Percentiles rank a stretch among this genome's conserved stretches.
These are phyloP conservation scores for Ooceraea biroi DNA, from an alignment of 1,140 invertebrate genomes.

Conservation along the genomic window DNA sequence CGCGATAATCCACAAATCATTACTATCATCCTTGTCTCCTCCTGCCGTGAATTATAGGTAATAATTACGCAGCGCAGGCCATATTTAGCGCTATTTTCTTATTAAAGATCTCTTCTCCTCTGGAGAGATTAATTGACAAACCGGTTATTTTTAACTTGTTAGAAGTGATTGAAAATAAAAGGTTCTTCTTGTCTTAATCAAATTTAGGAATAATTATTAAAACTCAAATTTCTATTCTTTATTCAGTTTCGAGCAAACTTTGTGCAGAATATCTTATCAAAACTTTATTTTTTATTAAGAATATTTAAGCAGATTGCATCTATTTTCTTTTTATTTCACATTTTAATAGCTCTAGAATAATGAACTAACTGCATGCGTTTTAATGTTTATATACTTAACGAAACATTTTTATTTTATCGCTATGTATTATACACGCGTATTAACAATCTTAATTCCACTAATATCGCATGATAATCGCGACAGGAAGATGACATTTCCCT, in stretches of 20 bases:
- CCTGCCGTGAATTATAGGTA: slow-evolving; percentile 36
- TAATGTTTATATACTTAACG: no score
- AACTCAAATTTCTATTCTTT: background rate
- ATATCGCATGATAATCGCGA: background rate
- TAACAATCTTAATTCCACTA: background rate
- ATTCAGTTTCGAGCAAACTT: background rate
- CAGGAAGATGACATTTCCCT: background rate
- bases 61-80: slow-evolving; percentile 34
- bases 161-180: slow-evolving; percentile 4
- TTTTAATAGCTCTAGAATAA: no score
- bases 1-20: slow-evolving; percentile 42
- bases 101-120: slow-evolving; percentile 12
- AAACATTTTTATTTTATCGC: no score
- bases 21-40: slow-evolving; percentile 41
- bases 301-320: no score
- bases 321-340: no score
- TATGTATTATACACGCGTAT: no score
- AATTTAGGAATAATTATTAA: background rate
- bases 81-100: slow-evolving; percentile 36
- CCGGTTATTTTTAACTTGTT: slow-evolving; percentile 3
- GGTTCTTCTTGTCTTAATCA: background rate
- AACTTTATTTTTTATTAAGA: no score
- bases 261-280: background rate
- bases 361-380: no score
- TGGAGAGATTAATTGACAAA: background rate